Evolutionary conservation across 1,140 invertebrate species (phyloP).

Genomic region (Temnothorax longispinosus): DNA sequence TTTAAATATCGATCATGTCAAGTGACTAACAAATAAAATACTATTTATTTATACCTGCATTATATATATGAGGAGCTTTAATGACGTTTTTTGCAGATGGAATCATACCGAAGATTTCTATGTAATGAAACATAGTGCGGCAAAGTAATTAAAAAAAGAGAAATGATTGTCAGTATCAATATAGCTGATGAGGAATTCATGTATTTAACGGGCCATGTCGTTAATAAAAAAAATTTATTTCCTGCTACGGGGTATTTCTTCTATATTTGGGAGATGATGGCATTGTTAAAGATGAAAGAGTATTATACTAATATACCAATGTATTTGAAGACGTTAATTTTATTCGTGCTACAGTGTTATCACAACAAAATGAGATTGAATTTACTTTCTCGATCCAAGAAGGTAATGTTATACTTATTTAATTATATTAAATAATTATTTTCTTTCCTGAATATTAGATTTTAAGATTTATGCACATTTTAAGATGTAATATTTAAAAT

Average conservation of each 20-base stretch:
- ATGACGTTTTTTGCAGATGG: slow-evolving; percentile 90
- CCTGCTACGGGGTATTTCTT: slow-evolving; percentile 96
- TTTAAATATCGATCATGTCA: background rate
- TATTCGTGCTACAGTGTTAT: too few species aligned
- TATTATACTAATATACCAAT: slow-evolving; percentile 90
- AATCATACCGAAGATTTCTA: slow-evolving; percentile 94
- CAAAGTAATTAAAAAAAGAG: slow-evolving; percentile 88
- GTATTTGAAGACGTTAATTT: slow-evolving; percentile 96
- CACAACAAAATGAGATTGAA: too few species aligned
- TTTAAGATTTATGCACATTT: too few species aligned
- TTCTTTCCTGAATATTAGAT: too few species aligned
- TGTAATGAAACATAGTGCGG: slow-evolving; percentile 87
- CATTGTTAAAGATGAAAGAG: slow-evolving; percentile 89
- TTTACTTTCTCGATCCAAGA: too few species aligned
- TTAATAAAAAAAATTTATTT: slow-evolving; percentile 94
- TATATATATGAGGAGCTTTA: background rate
- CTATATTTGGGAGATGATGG: slow-evolving; percentile 95
- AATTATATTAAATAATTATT: too few species aligned
- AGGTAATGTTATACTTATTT: too few species aligned
- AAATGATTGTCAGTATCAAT: slow-evolving; percentile 88
- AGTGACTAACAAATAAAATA: background rate
- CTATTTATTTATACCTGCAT: background rate
- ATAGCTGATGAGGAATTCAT: slow-evolving; percentile 90
- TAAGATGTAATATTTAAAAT: too few species aligned
- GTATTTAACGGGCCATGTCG: slow-evolving; percentile 93